These are phyloP conservation scores for Venustaconcha ellipsiformis DNA, from an alignment of 1,140 invertebrate species.

Conservation along the genomic window DNA sequence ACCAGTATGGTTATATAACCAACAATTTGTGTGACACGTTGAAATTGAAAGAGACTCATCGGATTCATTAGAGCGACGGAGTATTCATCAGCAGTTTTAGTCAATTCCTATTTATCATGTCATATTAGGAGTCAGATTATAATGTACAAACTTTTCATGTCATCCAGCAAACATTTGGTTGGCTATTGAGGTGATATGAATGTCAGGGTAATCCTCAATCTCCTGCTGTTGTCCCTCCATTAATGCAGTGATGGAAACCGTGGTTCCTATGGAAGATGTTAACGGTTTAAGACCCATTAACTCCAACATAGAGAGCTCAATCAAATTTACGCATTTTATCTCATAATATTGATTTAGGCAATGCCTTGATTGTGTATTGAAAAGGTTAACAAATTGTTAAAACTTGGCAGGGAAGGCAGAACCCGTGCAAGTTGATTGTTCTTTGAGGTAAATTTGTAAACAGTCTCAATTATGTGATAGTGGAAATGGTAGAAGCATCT, in stretches of 20 bases:
- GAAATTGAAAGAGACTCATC: no score
- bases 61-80: no score
- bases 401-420: no score
- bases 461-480: no score
- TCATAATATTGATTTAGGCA: conserved; percentile 85
- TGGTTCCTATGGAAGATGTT: conserved; percentile 49
- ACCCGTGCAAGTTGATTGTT: no score
- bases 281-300: conserved; percentile 44
- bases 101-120: no score
- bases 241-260: conserved; percentile 41
- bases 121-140: not conserved
- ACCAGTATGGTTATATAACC: no score
- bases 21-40: no score
- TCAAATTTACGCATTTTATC: conserved; percentile 92
- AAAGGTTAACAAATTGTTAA: no score
- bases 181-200: conserved; percentile 46
- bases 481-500: no score
- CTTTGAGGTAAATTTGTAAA: no score
- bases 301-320: conserved; percentile 72
- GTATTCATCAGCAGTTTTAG: no score
- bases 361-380: conserved; percentile 58
- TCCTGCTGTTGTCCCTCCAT: conserved; percentile 44
- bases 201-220: conserved; percentile 25
- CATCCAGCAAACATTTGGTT: conserved; percentile 55
- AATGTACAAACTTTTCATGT: conserved; percentile 29